phyloP scores from a whole-genome alignment of 2,113 vertebrate genomes.

The Odontophorus gujanensis region DNA sequence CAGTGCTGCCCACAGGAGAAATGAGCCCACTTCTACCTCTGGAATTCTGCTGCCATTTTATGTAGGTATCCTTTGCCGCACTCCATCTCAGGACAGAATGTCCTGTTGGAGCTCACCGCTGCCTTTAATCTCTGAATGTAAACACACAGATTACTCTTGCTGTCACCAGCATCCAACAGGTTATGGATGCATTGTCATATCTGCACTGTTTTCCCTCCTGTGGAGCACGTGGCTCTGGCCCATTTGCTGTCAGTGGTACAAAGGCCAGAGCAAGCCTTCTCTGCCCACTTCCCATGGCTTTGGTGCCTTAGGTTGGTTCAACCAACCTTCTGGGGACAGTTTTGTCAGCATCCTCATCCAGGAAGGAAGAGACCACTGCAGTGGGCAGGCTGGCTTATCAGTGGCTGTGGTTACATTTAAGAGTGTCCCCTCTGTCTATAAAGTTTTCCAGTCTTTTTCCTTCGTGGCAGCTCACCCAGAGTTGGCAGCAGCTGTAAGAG shows the following conservation, averaged over 20 bases:
- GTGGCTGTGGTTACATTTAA: not conserved
- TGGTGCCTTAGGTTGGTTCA: not conserved
- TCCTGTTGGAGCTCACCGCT: not conserved
- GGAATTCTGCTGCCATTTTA: not conserved
- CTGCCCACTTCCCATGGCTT: not conserved
- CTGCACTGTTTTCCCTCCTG: not conserved
- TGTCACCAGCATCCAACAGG: not conserved
- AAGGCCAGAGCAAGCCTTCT: not conserved
- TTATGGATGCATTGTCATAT: not conserved
- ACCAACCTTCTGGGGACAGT: rapidly evolving
- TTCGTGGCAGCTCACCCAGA: not conserved
- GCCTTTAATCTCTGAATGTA: constrained; percentile 18
- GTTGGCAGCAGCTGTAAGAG: not conserved
- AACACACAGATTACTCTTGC: constrained; percentile 12
- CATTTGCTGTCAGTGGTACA: not conserved
- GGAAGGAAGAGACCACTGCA: not conserved
- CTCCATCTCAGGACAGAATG: rapidly evolving
- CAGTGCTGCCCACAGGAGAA: not conserved
- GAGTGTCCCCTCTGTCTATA: not conserved
- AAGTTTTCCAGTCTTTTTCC: not conserved
- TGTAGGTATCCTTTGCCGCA: not conserved
- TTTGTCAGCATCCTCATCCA: not conserved
- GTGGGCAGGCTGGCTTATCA: not conserved
- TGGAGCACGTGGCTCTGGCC: not conserved
- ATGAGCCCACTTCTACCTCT: not conserved